A percentile compares a stretch with the other conserved stretches of the same genome.
These are phyloP conservation scores for Ectemnius lituratus DNA, from an alignment of 2,888 invertebrate genomes.

Conservation along the genomic window DNA sequence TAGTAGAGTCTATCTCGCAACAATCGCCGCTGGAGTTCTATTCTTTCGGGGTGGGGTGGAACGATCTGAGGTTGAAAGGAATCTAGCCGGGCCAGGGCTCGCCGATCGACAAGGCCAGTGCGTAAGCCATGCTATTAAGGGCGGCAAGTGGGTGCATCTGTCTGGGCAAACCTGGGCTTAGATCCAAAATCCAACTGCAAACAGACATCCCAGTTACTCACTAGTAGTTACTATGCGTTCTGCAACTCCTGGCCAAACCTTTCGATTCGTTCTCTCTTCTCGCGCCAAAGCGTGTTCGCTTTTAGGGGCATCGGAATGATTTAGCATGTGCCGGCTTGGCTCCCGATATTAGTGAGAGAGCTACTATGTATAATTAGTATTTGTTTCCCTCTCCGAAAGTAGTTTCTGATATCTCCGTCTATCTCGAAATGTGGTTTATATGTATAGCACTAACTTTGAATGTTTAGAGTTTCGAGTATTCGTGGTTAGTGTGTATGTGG, in stretches of 20 bases:
- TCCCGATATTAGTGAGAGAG: conserved; percentile 35
- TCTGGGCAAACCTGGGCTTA: conserved; percentile 75
- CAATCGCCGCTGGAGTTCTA: conserved; percentile 41
- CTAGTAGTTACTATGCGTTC: conserved; percentile 31
- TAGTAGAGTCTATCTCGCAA: conserved; percentile 48
- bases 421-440: not conserved
- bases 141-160: conserved; percentile 74
- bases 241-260: conserved; percentile 18
- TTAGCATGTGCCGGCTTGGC: conserved; percentile 17
- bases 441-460: too few relatives aligned
- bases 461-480: too few relatives aligned
- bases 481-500: too few relatives aligned
- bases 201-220: conserved; percentile 66
- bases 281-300: conserved; percentile 8
- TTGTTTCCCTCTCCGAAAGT: conserved; percentile 13
- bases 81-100: conserved; percentile 35
- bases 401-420: not conserved
- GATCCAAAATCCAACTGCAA: conserved; percentile 73
- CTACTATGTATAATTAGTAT: conserved; percentile 11
- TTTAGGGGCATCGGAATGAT: conserved; percentile 12
- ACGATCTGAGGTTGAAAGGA: conserved; percentile 53
- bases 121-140: conserved; percentile 73
- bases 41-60: conserved; percentile 33
- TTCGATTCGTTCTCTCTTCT: conserved; percentile 1
- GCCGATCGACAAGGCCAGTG: conserved; percentile 60